Base-by-base conservation (phyloP, 2,888 invertebrate species). In the Hoplodrina blanda region DNA sequence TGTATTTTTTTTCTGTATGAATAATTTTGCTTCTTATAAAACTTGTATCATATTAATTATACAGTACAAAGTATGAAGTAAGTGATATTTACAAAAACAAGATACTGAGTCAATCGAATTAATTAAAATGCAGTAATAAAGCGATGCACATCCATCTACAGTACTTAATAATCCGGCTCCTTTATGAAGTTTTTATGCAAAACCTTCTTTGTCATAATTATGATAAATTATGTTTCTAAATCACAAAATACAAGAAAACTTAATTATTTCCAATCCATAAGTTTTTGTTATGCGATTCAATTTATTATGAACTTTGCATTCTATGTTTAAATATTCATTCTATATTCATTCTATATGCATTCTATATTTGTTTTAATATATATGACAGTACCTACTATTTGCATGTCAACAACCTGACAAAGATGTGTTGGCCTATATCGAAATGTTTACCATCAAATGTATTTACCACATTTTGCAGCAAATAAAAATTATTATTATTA, bases 171-270 rank as follows among this genome's bases (percentile, higher is more conserved):
- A 66, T 20, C 7, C 50, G 53, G 53, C 25, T 57, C 33, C 50
- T 59, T 70, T 70, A 49, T 49, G 0, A 52, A 61, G 63, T 73
- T 80, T 80, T 80, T 80, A 41, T 33, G 46, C 33, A 61, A 69
- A 56, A 67, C 55, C 56, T 69, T 64, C 56, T 65, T 66, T 72
- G 73, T 68, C 54, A 74, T 75, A 69, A 83, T 83, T 60, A 69
- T 83, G 84, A 84, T 83, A 73, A 81, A 84, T 84, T 69, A 69
- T 62, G 46, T 54, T 75, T 75, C 69, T 53, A 74, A 77, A 52
- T 65, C 54, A 62, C 30, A 64, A 61, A 78, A 70, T 74, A 80
- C 69, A 66, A 81, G 79, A 69, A 83, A 75, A 69, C 76, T 71
- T 59, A 46, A 66, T 77, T 76, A 77, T 68, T 69, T 64, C 46